Percentiles rank a stretch among this genome's conserved stretches.
These are phyloP conservation scores for Arbacia lixula DNA, from an alignment of 53 echinoderm and acorn worm species.

Conservation along the genomic window DNA sequence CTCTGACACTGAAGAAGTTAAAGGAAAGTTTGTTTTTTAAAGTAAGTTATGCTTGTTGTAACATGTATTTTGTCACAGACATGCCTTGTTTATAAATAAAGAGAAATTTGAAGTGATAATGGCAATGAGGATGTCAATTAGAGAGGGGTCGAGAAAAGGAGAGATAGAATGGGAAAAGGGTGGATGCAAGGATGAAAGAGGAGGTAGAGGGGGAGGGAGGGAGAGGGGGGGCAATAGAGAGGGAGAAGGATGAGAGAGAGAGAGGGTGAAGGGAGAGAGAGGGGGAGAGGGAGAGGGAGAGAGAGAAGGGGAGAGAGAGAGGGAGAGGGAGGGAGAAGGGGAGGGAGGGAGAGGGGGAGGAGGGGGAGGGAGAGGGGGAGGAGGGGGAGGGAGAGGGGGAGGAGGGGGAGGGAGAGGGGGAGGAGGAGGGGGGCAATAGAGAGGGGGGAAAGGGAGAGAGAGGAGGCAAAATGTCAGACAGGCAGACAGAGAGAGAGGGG, in stretches of 20 bases:
- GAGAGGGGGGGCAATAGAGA: background rate
- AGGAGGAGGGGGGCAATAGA: background rate
- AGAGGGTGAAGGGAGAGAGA: background rate
- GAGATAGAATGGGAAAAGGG: too few relatives aligned
- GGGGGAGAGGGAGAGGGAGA: background rate
- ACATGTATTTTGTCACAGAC: too few relatives aligned
- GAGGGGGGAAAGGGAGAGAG: background rate
- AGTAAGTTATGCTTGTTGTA: too few relatives aligned
- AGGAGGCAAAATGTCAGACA: background rate
- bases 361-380: background rate
- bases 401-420: background rate
- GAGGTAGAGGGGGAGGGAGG: background rate
- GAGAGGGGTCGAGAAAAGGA: background rate
- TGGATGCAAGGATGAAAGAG: too few relatives aligned
- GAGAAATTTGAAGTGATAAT: too few relatives aligned
- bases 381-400: background rate
- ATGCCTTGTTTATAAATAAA: too few relatives aligned
- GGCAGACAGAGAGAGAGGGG: background rate
- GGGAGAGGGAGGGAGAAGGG: background rate
- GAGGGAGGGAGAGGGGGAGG: background rate
- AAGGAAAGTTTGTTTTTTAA: too few relatives aligned
- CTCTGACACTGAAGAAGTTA: too few relatives aligned
- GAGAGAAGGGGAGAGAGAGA: background rate
- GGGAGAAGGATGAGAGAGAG: background rate
- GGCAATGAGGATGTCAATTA: too few relatives aligned